These are phyloP conservation scores for Rhynchomys soricoides DNA, from an alignment of 2,113 vertebrate species.

Conservation along the genomic window DNA sequence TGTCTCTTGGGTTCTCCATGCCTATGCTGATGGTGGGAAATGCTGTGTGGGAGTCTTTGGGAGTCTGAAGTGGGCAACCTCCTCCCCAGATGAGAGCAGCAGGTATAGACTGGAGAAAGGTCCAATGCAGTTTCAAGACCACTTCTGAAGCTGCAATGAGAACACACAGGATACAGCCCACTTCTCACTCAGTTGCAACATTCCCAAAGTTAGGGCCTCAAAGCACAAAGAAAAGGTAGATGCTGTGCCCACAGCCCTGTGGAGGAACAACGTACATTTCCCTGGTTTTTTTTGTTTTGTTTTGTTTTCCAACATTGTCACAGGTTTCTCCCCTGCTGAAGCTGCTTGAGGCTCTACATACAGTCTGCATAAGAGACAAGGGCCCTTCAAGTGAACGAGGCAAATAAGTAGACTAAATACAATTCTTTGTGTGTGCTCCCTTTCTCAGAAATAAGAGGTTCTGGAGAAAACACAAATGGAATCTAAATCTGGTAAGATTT, in stretches of 20 bases:
- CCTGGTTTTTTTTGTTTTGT: not conserved
- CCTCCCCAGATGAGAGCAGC: not conserved
- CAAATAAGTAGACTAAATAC: not conserved
- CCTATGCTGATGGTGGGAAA: slow-evolving; percentile 30
- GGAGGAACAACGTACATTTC: not conserved
- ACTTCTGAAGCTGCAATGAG: not conserved
- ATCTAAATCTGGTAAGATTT: slow-evolving; percentile 78
- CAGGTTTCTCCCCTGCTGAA: not conserved
- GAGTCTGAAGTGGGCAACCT: not conserved
- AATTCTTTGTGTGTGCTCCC: not conserved
- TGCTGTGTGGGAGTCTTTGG: not conserved
- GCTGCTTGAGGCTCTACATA: fast-evolving
- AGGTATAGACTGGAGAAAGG: not conserved
- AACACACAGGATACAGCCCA: not conserved
- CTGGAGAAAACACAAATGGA: slow-evolving; percentile 76
- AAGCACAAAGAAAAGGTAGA: not conserved
- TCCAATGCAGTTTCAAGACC: not conserved
- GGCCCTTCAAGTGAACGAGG: not conserved
- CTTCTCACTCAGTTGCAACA: not conserved
- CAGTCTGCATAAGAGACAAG: fast-evolving
- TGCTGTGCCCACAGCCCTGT: no score
- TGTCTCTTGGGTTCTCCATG: not conserved
- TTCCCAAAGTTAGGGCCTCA: not conserved
- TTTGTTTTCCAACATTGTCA: not conserved
- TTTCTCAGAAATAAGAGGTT: slow-evolving; percentile 78